Conservation (phyloP, 2,797 vertebrate genomes). For the Pipistrellus nathusii region DNA sequence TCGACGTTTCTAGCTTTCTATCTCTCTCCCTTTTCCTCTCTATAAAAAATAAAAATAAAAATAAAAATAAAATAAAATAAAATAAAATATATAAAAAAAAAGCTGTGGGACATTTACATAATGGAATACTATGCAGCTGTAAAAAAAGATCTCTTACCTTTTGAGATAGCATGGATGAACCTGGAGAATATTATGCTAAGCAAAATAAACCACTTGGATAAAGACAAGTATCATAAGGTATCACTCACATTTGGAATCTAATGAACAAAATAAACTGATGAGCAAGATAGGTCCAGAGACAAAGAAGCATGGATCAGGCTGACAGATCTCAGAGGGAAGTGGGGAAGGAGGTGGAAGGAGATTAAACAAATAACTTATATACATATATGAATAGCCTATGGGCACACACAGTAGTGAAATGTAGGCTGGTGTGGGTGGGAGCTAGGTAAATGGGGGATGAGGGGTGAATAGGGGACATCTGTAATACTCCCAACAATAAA, state of each 20-base stretch:
- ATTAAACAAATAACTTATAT: background rate
- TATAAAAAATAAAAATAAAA: too few species aligned
- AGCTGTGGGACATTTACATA: background rate
- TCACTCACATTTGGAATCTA: background rate
- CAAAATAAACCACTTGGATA: background rate
- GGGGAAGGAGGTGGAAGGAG: background rate
- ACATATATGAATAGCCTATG: background rate
- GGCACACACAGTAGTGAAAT: background rate
- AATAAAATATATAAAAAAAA: background rate
- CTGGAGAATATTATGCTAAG: background rate
- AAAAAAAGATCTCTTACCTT: background rate
- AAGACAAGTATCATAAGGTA: background rate
- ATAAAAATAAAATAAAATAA: too few species aligned
- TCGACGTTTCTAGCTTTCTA: too few species aligned
- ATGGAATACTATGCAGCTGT: background rate
- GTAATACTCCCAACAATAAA: background rate
- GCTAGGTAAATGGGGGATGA: background rate
- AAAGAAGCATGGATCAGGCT: background rate
- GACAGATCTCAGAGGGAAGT: background rate
- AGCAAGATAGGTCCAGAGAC: background rate
- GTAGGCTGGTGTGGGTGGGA: background rate
- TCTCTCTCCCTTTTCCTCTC: too few species aligned
- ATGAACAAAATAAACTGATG: background rate
- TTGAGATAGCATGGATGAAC: background rate
- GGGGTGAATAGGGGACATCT: background rate